Conservation (phyloP, 2,888 invertebrate species). For the Macrophya annulata region DNA sequence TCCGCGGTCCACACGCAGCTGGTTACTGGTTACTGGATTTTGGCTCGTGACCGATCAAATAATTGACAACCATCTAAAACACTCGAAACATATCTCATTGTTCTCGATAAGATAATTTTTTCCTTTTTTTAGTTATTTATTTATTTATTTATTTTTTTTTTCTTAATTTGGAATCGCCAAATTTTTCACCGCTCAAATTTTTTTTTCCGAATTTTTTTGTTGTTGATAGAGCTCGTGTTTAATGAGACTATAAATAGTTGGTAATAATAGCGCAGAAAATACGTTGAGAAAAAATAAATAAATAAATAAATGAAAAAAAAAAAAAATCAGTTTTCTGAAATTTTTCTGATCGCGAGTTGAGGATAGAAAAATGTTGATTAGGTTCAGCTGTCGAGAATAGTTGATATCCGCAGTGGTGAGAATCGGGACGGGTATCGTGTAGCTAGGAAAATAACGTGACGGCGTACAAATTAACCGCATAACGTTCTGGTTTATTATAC, state of each 20-base stretch:
- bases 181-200: background rate
- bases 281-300: background rate
- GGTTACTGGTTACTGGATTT: slow-evolving; percentile 25
- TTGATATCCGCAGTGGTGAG: slow-evolving; percentile 44
- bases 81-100: slow-evolving; percentile 26
- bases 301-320: too few species aligned
- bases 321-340: background rate
- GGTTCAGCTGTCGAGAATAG: slow-evolving; percentile 46
- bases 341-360: slow-evolving; percentile 13
- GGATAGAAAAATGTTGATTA: slow-evolving; percentile 51
- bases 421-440: slow-evolving; percentile 29
- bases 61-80: slow-evolving; percentile 24
- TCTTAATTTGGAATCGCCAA: background rate
- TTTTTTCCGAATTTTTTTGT: background rate
- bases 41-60: slow-evolving; percentile 33
- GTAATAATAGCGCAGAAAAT: background rate
- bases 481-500: slow-evolving; percentile 52
- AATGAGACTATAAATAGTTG: slow-evolving; percentile 16
- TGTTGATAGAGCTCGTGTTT: background rate
- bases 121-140: background rate
- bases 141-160: background rate
- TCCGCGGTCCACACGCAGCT: slow-evolving; percentile 25
- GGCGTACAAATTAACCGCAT: slow-evolving; percentile 50
- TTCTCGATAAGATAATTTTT: background rate
- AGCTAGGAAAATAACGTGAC: slow-evolving; percentile 48